Evolutionary conservation across 1,140 invertebrate species (phyloP), one percentile per base, ranked within the genome.

Genomic region (Dryas iulia): DNA sequence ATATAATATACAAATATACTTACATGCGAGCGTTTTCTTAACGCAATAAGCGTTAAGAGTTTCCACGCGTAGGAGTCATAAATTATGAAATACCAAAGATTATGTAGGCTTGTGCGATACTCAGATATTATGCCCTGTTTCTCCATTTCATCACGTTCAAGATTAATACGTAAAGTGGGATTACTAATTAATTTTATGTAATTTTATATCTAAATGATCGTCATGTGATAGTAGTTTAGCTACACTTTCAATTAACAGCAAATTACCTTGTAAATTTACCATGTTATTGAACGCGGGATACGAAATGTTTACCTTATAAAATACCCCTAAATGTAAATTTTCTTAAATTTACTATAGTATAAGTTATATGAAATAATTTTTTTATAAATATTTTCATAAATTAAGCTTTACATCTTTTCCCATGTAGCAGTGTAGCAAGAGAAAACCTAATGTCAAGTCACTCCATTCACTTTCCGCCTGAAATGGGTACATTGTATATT

Each of bases 81-180:
- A 73, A 73, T 62, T 73, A 66, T 70, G 57, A 59, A 28, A 64
- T 58, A 61, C 53, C 56, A 58, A 71, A 61, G 59, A 65, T 64
- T 61, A 57, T 63, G 69, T 74, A 65, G 73, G 62, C 63, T 69
- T 74, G 71, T 24, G 63, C 59, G 66, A 66, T 71, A 52, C 58
- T 69, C 56, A 62, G 63, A 69, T 74, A 64, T 74, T 74, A 74
- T 74, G 57, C 73, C 53, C 35, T 62, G 73, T 74, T 69, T 74
- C 69, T 57, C 52, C 64, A 59, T 67, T 71, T 52, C 52, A 74
- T 74, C 72, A 74, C 72, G 72, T 74, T 68, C 69, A 8, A 61
- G 68, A 65, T 68, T 74, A 71, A 65, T 56, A 56, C 24, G 53
- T 12, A 56, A 56, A 56, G 25, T 56, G 25, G n/a, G 25, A 56